Percentiles rank a stretch among this genome's conserved stretches.
These are phyloP conservation scores for Hylia prasina DNA, from an alignment of 2,113 vertebrate genomes.

Conservation along the genomic window DNA sequence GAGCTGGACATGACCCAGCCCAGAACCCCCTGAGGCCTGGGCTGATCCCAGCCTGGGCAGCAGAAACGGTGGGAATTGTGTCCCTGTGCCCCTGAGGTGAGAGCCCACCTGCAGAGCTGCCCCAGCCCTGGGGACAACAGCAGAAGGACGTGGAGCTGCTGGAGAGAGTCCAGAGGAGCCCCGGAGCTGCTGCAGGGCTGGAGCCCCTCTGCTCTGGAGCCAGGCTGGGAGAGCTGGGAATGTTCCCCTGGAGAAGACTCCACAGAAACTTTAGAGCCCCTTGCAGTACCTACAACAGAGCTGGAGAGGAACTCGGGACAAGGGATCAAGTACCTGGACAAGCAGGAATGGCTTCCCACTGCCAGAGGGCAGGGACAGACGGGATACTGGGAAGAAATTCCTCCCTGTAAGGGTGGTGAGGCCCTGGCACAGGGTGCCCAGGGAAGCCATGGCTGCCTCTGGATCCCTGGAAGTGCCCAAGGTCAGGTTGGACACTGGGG, in stretches of 20 bases:
- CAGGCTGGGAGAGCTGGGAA: background rate
- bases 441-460: background rate
- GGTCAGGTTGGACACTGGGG: background rate
- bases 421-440: background rate
- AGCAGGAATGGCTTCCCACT: background rate
- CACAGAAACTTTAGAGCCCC: background rate
- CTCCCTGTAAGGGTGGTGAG: background rate
- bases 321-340: fast-evolving
- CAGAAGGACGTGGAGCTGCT: background rate
- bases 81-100: background rate
- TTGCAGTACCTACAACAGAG: fast-evolving
- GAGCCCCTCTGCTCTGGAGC: background rate
- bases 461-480: background rate
- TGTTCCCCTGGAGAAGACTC: background rate
- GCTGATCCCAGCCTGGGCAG: background rate
- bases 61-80: background rate
- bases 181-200: background rate
- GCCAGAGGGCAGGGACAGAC: background rate
- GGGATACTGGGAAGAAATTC: background rate
- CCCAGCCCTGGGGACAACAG: background rate
- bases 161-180: background rate
- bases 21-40: background rate
- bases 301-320: background rate
- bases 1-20: background rate
- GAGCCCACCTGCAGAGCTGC: background rate